phyloP scores from a whole-genome alignment of 2,888 invertebrate genomes.

The Chaitophorus viminalis region DNA sequence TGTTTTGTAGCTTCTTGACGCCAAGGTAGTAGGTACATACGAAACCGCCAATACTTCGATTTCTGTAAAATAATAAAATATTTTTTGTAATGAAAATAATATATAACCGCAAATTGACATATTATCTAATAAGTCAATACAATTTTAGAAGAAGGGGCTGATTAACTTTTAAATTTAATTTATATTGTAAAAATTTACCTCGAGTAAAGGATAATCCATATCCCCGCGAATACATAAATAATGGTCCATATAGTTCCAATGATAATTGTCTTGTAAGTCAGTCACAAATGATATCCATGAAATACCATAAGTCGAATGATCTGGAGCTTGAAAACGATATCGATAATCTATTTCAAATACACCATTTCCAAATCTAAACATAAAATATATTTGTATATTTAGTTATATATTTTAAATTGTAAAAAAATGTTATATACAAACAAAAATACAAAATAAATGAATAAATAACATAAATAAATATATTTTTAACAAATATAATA shows the following conservation, averaged over 20 bases:
- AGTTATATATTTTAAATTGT: background rate
- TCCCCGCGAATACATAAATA: conserved; percentile 96
- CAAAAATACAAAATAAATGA: background rate
- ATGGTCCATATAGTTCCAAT: conserved; percentile 98
- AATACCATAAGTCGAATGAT: conserved; percentile 91
- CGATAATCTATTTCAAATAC: conserved; percentile 91
- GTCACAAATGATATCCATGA: conserved; percentile 95
- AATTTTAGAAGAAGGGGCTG: background rate
- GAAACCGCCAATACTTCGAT: conserved; percentile 90
- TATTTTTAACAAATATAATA: no score
- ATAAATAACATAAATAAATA: no score
- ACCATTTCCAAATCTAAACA: conserved; percentile 87
- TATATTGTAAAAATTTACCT: conserved; percentile 72
- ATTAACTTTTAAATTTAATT: background rate
- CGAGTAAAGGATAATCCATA: conserved; percentile 84
- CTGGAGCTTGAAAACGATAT: conserved; percentile 91
- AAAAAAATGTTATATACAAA: background rate
- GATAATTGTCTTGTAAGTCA: conserved; percentile 93
- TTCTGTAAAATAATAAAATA: conserved; percentile 70
- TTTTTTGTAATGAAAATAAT: no score
- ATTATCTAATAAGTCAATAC: background rate
- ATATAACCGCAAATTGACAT: no score
- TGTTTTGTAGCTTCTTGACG: conserved; percentile 80
- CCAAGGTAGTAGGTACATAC: conserved; percentile 87
- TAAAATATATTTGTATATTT: no score